Base-by-base conservation (phyloP, 2,888 invertebrate genomes). In the Odontocerum albicorne region DNA sequence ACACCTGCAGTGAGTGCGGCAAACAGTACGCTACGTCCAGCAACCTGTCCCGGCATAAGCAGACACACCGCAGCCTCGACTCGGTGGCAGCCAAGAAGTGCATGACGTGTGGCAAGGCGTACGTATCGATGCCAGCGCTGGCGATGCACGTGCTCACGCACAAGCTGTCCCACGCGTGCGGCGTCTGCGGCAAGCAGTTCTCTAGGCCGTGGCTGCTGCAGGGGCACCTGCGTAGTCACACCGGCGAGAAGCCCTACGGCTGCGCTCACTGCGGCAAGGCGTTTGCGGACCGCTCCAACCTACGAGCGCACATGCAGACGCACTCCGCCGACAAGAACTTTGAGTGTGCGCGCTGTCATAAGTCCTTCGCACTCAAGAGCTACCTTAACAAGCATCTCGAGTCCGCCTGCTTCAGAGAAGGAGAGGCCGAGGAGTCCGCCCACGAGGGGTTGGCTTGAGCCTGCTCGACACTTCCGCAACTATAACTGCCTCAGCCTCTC, bases 111-210 rank as follows among this genome's bases (percentile, higher is more conserved):
- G 92, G 93, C 64, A 95, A 96, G 74, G 93, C 94, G 12, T 97
- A 97, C 75, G 97, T 97, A 47, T 93, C 92, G 64, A 97, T 97
- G 96, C 97, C 97, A 0, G 96, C 96, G 2, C 81, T 97, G 49
- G 93, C 96, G 43, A 96, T 93, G 89, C 93, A 92, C 71, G 86
- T 93, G 59, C 82, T 90, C 47, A 96, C 95, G 46, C 97, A 97
- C 78, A 93, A 94, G 68, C 82, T 96, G 65, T 87, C 88, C n/a
- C 96, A 97, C 79, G 88, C 89, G 66, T 97, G 97, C 72, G 87
- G 87, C 46, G 87, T 94, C 27, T 97, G 97, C 73, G 92, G 92
- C 54, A 97, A 97, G 71, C 85, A 92, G 68, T 97, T 97, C 77
- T 93, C 93, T n/a, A 82, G 96, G 17, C 95, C 96, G n/a, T 97